Evolutionary conservation across 2,113 vertebrate species (phyloP).

Genomic region (Strix uralensis): DNA sequence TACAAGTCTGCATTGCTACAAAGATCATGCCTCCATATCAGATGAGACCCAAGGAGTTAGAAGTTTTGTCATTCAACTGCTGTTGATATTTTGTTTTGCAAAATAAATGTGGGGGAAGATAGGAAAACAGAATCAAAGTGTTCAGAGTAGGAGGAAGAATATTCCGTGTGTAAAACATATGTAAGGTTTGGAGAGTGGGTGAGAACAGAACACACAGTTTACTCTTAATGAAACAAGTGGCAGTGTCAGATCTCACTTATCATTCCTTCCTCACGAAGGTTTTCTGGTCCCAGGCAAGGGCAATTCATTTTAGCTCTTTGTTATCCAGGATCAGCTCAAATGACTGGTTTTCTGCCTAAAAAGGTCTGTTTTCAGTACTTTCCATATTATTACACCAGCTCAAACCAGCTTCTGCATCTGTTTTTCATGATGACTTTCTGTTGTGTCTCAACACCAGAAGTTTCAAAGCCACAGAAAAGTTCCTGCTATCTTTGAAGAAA

Average conservation of each 20-base stretch:
- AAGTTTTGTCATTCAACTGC: neutral
- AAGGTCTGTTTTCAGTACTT: neutral
- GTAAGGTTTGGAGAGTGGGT: slow-evolving; percentile 1
- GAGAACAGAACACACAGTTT: neutral
- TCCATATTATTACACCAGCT: neutral
- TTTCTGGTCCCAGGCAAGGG: neutral
- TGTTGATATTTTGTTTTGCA: neutral
- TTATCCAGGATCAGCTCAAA: neutral
- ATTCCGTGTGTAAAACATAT: neutral
- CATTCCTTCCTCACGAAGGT: neutral
- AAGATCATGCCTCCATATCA: neutral
- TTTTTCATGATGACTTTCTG: neutral
- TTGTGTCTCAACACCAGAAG: neutral
- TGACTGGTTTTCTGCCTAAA: neutral
- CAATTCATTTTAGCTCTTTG: neutral
- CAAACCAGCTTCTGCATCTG: neutral
- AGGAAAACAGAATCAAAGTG: neutral
- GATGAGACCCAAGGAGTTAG: neutral
- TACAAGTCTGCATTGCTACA: neutral
- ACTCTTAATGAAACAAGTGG: neutral
- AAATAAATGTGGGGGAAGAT: neutral
- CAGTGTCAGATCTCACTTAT: neutral
- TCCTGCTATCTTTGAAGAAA: neutral
- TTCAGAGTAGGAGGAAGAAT: slow-evolving; percentile 38
- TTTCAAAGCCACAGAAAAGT: neutral